phyloP scores from a whole-genome alignment of 2,888 invertebrate genomes.

The Siphlonurus alternatus region DNA sequence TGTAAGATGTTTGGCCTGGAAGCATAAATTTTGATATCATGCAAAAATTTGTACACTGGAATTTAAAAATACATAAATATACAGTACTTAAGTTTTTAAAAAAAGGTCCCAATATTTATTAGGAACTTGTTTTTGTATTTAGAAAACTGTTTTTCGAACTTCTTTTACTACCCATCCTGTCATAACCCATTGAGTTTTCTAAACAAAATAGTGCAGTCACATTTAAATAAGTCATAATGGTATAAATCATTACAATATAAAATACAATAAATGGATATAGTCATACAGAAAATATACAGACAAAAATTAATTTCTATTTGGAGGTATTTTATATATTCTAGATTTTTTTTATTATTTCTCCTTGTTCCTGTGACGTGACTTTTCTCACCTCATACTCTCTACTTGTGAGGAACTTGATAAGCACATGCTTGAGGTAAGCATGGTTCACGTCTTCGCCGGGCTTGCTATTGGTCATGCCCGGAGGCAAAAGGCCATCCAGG shows the following conservation, averaged over 20 bases:
- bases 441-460: slow-evolving; percentile 54
- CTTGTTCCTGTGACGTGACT: no score
- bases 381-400: slow-evolving; percentile 48
- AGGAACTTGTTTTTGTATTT: no score
- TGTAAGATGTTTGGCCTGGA: slow-evolving; percentile 73
- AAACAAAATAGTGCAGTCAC: no score
- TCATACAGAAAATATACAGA: background rate
- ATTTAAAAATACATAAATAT: background rate
- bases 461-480: slow-evolving; percentile 1
- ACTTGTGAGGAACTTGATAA: slow-evolving; percentile 81
- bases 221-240: no score
- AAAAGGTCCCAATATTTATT: no score
- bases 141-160: no score
- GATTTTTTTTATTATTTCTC: no score
- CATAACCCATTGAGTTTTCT: no score
- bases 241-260: no score
- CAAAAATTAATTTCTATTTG: background rate
- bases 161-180: no score
- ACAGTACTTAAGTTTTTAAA: background rate
- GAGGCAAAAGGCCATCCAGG: slow-evolving; percentile 4
- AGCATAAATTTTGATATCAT: no score
- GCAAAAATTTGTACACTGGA: background rate
- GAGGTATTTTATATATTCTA: background rate
- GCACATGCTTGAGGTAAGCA: slow-evolving; percentile 80
- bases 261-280: background rate